A percentile compares a stretch with the other conserved stretches of the same genome.
phyloP scores from a whole-genome alignment of 2,888 invertebrate species.

The Apoderus coryli region DNA sequence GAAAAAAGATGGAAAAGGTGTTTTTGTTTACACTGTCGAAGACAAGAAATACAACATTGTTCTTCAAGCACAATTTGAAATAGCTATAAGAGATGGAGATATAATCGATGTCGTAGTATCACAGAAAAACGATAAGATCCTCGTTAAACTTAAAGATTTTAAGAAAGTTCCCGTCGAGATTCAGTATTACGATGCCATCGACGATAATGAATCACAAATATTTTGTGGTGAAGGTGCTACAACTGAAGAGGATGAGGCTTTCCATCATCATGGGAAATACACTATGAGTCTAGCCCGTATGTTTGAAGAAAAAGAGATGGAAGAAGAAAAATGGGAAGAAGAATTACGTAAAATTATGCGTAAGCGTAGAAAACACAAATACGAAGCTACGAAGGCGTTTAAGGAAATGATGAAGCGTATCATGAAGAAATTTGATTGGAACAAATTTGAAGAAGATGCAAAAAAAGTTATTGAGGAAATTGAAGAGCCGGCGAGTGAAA shows the following conservation, averaged over 20 bases:
- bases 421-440: conserved; percentile 50
- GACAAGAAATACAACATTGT: conserved; percentile 62
- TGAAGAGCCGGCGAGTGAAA: conserved; percentile 23
- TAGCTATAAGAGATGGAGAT: conserved; percentile 62
- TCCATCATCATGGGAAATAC: conserved; percentile 38
- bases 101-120: conserved; percentile 64
- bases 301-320: conserved; percentile 61
- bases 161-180: conserved; percentile 52
- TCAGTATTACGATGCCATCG: conserved; percentile 21
- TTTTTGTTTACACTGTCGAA: conserved; percentile 61
- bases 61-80: conserved; percentile 57
- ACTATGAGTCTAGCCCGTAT: conserved; percentile 54
- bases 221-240: conserved; percentile 59
- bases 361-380: conserved; percentile 27
- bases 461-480: conserved; percentile 35
- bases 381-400: conserved; percentile 35
- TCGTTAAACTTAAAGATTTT: conserved; percentile 57
- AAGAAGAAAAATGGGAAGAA: conserved; percentile 48
- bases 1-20: conserved; percentile 39
- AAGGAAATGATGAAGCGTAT: conserved; percentile 48
- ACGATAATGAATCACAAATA: conserved; percentile 36
- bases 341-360: conserved; percentile 28
- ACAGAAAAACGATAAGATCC: conserved; percentile 57
- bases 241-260: conserved; percentile 38
- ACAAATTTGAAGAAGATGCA: conserved; percentile 44